These are phyloP conservation scores for Pollenia amentaria DNA, from an alignment of 2,888 invertebrate species.

Conservation along the genomic window DNA sequence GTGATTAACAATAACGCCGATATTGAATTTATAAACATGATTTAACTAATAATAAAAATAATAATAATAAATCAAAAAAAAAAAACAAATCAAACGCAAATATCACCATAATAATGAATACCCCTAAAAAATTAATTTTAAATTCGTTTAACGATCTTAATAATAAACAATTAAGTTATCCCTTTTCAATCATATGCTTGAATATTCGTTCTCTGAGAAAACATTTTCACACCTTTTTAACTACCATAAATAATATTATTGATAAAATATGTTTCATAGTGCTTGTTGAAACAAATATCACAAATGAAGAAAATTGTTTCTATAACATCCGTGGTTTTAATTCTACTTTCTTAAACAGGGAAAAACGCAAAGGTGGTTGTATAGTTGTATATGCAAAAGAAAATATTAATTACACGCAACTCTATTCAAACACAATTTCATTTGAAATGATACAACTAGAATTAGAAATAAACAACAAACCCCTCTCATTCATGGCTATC, in stretches of 20 bases:
- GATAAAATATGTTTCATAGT: conserved; percentile 26
- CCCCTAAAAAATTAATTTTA: too few species aligned
- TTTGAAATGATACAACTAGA: not conserved
- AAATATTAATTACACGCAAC: not conserved
- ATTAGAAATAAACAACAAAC: not conserved
- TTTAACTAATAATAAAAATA: not conserved
- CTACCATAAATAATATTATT: conserved; percentile 20
- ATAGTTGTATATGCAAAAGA: conserved; percentile 30
- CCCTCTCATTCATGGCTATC: not conserved
- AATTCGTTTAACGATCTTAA: too few species aligned
- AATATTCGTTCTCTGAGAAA: conserved; percentile 29
- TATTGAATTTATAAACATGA: conserved; percentile 3
- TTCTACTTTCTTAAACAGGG: conserved; percentile 19
- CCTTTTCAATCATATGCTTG: too few species aligned
- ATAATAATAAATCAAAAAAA: not conserved
- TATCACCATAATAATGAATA: too few species aligned
- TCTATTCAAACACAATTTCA: not conserved
- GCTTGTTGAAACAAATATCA: conserved; percentile 30
- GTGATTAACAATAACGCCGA: not conserved
- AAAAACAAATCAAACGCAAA: not conserved
- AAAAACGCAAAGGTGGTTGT: conserved; percentile 4
- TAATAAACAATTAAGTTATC: too few species aligned
- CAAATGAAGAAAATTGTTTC: conserved; percentile 5
- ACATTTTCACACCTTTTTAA: not conserved
- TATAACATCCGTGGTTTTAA: conserved; percentile 27